These are phyloP conservation scores for Murina feae DNA, from an alignment of 2,113 vertebrate genomes.

Conservation along the genomic window DNA sequence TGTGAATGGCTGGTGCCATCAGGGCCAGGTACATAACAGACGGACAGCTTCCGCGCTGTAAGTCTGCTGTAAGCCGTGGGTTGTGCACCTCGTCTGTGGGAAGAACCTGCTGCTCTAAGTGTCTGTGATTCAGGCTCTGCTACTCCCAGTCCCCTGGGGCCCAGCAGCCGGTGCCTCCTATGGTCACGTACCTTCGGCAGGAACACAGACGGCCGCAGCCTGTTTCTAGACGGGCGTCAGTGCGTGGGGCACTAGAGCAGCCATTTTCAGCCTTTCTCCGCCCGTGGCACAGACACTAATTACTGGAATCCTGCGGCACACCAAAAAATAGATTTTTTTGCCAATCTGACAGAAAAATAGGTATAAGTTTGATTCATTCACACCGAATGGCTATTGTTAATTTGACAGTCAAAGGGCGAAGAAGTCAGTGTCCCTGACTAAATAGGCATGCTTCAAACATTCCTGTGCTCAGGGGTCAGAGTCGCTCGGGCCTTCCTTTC, in stretches of 20 bases:
- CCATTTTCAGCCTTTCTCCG: not conserved
- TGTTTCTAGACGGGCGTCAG: accelerated
- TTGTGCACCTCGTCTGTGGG: not conserved
- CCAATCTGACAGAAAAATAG: not conserved
- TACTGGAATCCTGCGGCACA: not conserved
- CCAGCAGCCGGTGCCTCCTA: not conserved
- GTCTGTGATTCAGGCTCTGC: accelerated
- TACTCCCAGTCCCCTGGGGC: not conserved
- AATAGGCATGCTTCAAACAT: accelerated
- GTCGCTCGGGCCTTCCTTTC: accelerated
- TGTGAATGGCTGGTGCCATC: accelerated
- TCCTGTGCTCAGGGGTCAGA: not conserved
- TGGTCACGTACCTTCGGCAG: not conserved
- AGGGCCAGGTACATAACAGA: accelerated
- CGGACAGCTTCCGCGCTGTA: accelerated
- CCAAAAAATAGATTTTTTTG: not conserved
- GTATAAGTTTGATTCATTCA: not conserved
- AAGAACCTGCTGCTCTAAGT: not conserved
- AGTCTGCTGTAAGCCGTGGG: not conserved
- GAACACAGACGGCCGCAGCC: not conserved
- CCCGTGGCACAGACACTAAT: not conserved
- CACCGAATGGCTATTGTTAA: not conserved
- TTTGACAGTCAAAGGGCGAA: not conserved
- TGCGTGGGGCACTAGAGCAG: not conserved
- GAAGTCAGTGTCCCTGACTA: not conserved